Evolutionary conservation across 2,888 invertebrate genomes (phyloP), one percentile per base, ranked within the genome.

Genomic region (Sinhomidia bicolor): DNA sequence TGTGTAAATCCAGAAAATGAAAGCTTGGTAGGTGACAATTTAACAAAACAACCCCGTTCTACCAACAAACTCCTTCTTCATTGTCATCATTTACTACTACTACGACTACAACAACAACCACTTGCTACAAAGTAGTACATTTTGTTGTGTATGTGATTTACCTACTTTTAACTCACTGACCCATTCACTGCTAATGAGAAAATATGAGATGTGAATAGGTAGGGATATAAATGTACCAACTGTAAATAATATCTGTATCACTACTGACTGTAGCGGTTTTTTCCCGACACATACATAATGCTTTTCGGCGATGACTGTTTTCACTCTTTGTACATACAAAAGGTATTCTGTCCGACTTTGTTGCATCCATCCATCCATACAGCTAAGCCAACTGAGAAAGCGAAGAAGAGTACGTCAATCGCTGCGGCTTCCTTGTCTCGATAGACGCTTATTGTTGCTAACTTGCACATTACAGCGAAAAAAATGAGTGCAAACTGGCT

Each of bases 1-100:
- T 47, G 54, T 68, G 68, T 71, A 71, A 51, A 83, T 71, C 71
- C 82, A 83, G 82, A 71, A 83, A 83, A 83, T 51, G 82, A 83
- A 83, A 83, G 82, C 74, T 83, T 36, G 36, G n/a, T n/a, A n/a
- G n/a, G 36, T 60, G 60, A 26, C 26, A 26, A 60, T 14, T 51
- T 4, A 26, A 41, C 10, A 41, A 41, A n/a, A n/a, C n/a, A n/a
- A n/a, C n/a, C 47, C 14, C 14, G 10, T 47, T 14, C 47, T 47
- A 14, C 47, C 47, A 14, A 47, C 3, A 14, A 14, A 14, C 47
- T 14, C 3, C 47, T 6, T 10, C 47, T 14, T 14, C 10, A 47
- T 10, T 47, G 10, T 9, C 2, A 47, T n/a, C 14, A n/a, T 5
- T 26, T 23, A 7, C 60, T 26, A 26, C 9, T 7, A 60, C 60